phyloP scores from a whole-genome alignment of 2,113 vertebrate genomes.

The Xiphias gladius region DNA sequence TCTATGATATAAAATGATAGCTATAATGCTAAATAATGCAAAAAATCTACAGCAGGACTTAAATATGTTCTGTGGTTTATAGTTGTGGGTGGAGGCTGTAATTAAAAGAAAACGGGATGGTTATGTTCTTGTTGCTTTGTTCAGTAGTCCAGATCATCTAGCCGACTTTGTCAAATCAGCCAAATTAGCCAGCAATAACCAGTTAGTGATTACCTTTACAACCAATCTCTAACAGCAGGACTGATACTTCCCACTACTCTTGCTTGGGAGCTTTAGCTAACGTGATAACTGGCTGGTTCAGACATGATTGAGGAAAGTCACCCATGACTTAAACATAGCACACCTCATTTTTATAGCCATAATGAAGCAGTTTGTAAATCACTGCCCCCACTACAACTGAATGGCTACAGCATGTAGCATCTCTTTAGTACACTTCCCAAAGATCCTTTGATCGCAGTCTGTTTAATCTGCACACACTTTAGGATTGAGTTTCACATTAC shows the following conservation, averaged over 20 bases:
- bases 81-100: neutral
- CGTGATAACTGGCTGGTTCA: conserved; percentile 6
- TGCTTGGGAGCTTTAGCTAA: neutral
- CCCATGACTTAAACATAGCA: neutral
- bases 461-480: neutral
- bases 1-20: neutral
- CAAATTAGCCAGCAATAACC: conserved; percentile 31
- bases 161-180: neutral
- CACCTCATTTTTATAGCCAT: neutral
- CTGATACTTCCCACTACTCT: neutral
- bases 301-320: neutral
- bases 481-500: neutral
- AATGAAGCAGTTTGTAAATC: conserved; percentile 1
- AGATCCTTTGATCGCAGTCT: neutral
- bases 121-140: neutral
- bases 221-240: neutral
- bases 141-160: conserved; percentile 6
- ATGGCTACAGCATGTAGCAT: neutral
- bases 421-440: neutral
- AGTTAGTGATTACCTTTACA: neutral
- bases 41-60: neutral
- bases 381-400: conserved; percentile 16
- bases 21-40: neutral
- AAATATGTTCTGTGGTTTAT: neutral
- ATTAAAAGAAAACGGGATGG: neutral